Conservation (phyloP, 1,140 invertebrate genomes). For the Mactra quadrangularis region DNA sequence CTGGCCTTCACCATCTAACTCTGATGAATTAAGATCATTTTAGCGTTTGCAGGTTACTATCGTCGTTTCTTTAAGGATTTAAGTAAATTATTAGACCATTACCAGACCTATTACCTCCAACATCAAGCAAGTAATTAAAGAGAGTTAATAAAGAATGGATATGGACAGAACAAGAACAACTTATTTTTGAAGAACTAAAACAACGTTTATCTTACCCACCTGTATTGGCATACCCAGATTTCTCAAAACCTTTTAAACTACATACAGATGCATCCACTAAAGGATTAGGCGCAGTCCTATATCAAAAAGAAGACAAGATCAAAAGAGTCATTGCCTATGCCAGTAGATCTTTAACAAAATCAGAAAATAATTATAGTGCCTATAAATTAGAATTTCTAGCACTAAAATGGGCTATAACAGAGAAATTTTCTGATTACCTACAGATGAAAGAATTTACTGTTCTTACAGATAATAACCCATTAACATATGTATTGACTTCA, state of each 20-base stretch:
- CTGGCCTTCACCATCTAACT: conserved; percentile 69
- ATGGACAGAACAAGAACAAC: conserved; percentile 42
- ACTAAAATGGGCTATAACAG: too few relatives aligned
- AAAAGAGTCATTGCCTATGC: conserved; percentile 40
- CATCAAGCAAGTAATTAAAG: conserved; percentile 13
- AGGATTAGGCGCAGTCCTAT: conserved; percentile 74
- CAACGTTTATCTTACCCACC: conserved; percentile 59
- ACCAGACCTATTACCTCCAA: conserved; percentile 52
- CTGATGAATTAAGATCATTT: conserved; percentile 69
- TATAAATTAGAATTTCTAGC: too few relatives aligned
- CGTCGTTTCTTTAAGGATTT: conserved; percentile 68
- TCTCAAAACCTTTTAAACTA: conserved; percentile 60
- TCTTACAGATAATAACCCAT: too few relatives aligned
- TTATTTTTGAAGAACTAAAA: conserved; percentile 67
- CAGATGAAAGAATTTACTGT: too few relatives aligned
- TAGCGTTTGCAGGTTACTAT: conserved; percentile 67
- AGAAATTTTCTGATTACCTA: too few relatives aligned
- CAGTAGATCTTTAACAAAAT: too few relatives aligned
- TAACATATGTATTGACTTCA: too few relatives aligned
- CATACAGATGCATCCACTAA: conserved; percentile 65
- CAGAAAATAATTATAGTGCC: too few relatives aligned
- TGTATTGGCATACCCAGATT: conserved; percentile 64
- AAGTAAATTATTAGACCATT: conserved; percentile 63
- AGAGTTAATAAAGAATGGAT: conserved; percentile 10
- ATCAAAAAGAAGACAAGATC: conserved; percentile 67